Evolutionary conservation across 30 jellyfish, hydroid and myxozoan species (phyloP), one percentile per base, ranked within the genome.

Genomic region (Mastigias papua): DNA sequence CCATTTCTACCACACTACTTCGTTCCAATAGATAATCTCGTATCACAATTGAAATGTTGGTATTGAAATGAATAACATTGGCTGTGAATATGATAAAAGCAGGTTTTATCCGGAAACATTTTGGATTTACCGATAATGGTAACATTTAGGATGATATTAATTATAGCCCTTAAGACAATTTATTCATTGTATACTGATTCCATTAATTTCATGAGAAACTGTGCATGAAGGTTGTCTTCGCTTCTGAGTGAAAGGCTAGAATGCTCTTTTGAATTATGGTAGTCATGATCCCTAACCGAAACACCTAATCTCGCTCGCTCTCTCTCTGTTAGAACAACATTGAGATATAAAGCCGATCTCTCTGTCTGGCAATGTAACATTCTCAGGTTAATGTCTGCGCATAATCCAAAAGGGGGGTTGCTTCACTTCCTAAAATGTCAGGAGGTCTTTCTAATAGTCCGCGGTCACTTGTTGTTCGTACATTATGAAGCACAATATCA

Each of bases 231-330:
- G 26, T 20, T 20, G 70, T 58, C 29, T 58, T 58, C 11, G 21
- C 70, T 20, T 8, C 25, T 5, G 70, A 58, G 26, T 20, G 70
- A 5, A 28, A 58, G 21, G 29, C 10, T 8, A 11, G 27, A 28
- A 11, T 58, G 25, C 11, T 58, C 70, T 9, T 17, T n/a, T n/a
- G n/a, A n/a, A n/a, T n/a, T n/a, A n/a, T n/a, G n/a, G n/a, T n/a
- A n/a, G n/a, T n/a, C 21, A 3, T 63, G 74, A 63, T 63, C 74
- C 74, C 46, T 63, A 5, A 19, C 74, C 74, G 74, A 63, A 63
- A 23, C 74, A 63, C 23, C 3, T 63, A 63, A 63, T 63, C 74
- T n/a, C n/a, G n/a, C n/a, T n/a, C n/a, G n/a, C n/a, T n/a, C n/a
- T n/a, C n/a, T 27, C 46, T 23, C 42, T 7, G 8, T 8, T n/a